Conservation (phyloP, 2,113 vertebrate genomes). For the Varanus komodoensis region DNA sequence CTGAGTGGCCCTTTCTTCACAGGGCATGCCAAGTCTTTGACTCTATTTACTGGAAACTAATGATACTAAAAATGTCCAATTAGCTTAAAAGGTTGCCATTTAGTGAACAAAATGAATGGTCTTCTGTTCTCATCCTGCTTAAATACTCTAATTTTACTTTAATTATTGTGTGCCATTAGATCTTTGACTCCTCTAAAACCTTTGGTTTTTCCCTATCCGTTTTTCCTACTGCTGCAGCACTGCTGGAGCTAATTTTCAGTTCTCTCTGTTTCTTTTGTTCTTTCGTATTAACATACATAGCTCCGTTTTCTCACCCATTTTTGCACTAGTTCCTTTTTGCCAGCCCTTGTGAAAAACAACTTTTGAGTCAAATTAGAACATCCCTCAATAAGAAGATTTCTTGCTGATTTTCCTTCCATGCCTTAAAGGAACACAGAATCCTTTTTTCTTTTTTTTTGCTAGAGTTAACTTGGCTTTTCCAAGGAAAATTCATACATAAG, state of each 20-base stretch:
- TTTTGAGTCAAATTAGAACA: not conserved
- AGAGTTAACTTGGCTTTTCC: not conserved
- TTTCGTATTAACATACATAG: not conserved
- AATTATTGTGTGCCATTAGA: conserved; percentile 31
- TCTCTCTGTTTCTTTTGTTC: not conserved
- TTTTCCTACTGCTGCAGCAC: not conserved
- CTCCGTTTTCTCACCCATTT: not conserved
- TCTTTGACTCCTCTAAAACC: conserved; percentile 34
- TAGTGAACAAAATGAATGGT: conserved; percentile 26
- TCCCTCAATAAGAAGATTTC: not conserved
- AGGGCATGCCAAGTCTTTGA: conserved; percentile 1
- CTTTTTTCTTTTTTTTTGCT: not conserved
- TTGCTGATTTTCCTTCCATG: not conserved
- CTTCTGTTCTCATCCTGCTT: conserved; percentile 18
- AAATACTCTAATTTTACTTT: conserved; percentile 37
- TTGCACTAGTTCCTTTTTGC: not conserved
- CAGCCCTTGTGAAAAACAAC: not conserved
- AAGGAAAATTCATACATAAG: not conserved
- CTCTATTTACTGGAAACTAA: conserved; percentile 40
- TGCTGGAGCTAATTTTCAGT: not conserved
- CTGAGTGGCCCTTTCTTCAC: not conserved
- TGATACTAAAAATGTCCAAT: conserved; percentile 43
- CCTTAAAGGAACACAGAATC: not conserved
- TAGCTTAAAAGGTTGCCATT: conserved; percentile 37
- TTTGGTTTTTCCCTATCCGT: not conserved